Evolutionary conservation across 2,113 vertebrate species (phyloP), one percentile per base, ranked within the genome.

Genomic region (Callithrix jacchus): DNA sequence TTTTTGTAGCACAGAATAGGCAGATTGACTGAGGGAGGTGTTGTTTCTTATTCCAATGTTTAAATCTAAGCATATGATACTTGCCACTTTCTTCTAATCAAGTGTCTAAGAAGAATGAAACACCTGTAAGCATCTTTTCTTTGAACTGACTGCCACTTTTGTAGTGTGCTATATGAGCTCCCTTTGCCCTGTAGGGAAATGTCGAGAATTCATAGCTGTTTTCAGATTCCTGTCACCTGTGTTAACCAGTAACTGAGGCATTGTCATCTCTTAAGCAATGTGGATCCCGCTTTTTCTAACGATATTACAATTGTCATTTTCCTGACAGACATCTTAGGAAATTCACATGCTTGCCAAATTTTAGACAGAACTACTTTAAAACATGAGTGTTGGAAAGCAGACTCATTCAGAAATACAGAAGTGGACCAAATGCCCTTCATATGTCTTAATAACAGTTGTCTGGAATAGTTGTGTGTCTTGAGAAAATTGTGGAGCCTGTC

Each of bases 161-260:
- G 30, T 54, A 85, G 66, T 1, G 0, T 92, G 70, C 96, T 40
- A 81, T 84, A 94, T 9, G 23, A 64, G 70, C 54, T 87, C 23
- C 21, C 42, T 95, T 89, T 93, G 73, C 87, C 73, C 84, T 91
- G 89, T 70, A 84, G 89, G 58, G 47, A 97, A 96, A 94, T 96
- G 93, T 95, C 93, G 94, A 95, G 82, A 94, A 96, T 93, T 76
- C 87, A 74, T 37, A 97, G 54, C 18, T 89, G 93, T 94, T 96
- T 96, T 91, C 73, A 94, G 42, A 52, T 68, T 95, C 49, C 91
- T 97, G 82, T 92, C 83, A 89, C 45, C 45, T 89, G 87, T 96
- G 54, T 92, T 94, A 95, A 96, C 74, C 30, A 81, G 49, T n/a
- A 93, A 88, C 47, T 49, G 64, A 95, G 64, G 17, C 70, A 81